Percentiles rank a stretch among this genome's conserved stretches.
These are phyloP conservation scores for Grallaria varia DNA, from an alignment of 2,113 vertebrate species.

Conservation along the genomic window DNA sequence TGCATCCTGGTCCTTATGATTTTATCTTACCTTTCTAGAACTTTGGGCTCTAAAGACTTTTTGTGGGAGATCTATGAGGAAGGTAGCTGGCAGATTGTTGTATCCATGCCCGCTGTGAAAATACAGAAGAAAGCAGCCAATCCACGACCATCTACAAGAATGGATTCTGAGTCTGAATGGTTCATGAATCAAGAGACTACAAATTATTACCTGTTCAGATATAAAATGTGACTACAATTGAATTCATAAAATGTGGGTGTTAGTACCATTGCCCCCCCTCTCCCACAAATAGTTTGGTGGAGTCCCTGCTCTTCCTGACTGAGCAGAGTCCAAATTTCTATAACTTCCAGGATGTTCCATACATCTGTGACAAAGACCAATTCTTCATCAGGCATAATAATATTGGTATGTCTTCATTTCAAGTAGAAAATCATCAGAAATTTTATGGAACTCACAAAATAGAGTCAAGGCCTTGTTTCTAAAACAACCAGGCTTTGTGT, in stretches of 20 bases:
- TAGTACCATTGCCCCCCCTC: accelerated
- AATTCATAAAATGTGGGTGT: background rate
- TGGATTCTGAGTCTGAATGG: background rate
- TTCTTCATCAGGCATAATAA: background rate
- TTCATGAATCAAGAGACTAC: background rate
- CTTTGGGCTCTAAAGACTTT: background rate
- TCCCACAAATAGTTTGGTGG: background rate
- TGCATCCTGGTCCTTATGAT: background rate
- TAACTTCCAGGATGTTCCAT: background rate
- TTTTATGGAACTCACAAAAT: background rate
- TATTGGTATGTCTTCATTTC: background rate
- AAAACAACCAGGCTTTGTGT: background rate
- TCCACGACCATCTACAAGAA: background rate
- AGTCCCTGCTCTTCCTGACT: background rate
- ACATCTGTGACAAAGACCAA: background rate
- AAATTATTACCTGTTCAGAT: background rate
- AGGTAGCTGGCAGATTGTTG: background rate
- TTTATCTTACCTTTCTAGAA: background rate
- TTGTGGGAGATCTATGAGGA: background rate
- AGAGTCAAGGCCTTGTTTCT: background rate
- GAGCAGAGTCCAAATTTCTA: background rate
- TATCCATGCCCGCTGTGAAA: background rate
- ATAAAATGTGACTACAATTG: background rate
- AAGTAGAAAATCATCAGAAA: background rate
- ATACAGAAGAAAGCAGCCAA: background rate